phyloP scores from a whole-genome alignment of 1,140 invertebrate genomes.

The silkworm (Bombyx mori) region DNA sequence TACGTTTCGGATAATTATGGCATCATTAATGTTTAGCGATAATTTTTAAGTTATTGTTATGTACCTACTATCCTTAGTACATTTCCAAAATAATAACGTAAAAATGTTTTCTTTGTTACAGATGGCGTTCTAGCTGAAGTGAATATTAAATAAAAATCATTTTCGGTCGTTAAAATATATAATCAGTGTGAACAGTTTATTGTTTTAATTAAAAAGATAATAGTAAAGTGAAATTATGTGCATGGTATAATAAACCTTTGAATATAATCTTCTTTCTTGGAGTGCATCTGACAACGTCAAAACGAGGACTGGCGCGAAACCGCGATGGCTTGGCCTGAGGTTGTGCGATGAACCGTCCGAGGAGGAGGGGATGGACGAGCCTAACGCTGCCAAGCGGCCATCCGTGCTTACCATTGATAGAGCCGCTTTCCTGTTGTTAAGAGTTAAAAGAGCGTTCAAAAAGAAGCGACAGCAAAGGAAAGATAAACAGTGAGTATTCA shows the following conservation, averaged over 20 bases:
- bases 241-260: too few relatives aligned
- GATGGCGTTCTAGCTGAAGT: too few relatives aligned
- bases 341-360: slow-evolving; percentile 61
- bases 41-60: too few relatives aligned
- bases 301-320: slow-evolving; percentile 50
- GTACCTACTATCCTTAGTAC: too few relatives aligned
- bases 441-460: slow-evolving; percentile 91
- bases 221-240: not conserved
- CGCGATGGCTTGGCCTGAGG: slow-evolving; percentile 66
- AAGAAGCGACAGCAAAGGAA: slow-evolving; percentile 89
- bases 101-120: too few relatives aligned
- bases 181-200: not conserved
- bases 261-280: too few relatives aligned
- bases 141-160: not conserved
- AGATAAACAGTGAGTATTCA: slow-evolving; percentile 79
- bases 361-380: slow-evolving; percentile 59
- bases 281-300: slow-evolving; percentile 12
- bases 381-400: slow-evolving; percentile 57
- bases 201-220: not conserved
- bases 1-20: too few relatives aligned
- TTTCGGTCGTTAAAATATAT: not conserved
- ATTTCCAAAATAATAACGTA: too few relatives aligned
- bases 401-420: slow-evolving; percentile 84
- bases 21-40: too few relatives aligned
- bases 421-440: slow-evolving; percentile 87